These are phyloP conservation scores for Leptobrachium ailaonicum DNA, from an alignment of 2,113 vertebrate species.

Conservation along the genomic window DNA sequence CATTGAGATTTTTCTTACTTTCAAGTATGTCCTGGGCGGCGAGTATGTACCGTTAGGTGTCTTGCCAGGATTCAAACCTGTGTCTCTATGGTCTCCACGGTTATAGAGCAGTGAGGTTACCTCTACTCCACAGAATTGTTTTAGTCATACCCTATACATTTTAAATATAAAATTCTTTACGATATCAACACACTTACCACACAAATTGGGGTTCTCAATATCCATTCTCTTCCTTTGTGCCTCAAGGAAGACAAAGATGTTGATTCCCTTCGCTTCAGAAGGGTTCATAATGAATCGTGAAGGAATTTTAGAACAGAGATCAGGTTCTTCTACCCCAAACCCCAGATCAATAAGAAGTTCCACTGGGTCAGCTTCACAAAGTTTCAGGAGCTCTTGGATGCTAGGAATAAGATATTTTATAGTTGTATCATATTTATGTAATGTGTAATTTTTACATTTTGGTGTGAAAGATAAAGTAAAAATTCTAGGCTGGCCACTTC, in stretches of 20 bases:
- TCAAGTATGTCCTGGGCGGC: too few species aligned
- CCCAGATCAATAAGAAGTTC: slow-evolving; percentile 88
- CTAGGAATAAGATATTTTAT: slow-evolving; percentile 59
- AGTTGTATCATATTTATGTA: neutral
- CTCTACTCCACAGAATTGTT: too few species aligned
- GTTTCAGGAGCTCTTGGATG: slow-evolving; percentile 74
- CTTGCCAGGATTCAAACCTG: too few species aligned
- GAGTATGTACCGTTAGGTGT: too few species aligned
- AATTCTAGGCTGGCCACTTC: too few species aligned
- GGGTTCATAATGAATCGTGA: slow-evolving; percentile 76
- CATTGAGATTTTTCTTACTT: too few species aligned
- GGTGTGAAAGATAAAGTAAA: too few species aligned
- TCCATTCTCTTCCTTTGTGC: slow-evolving; percentile 80
- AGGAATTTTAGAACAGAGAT: slow-evolving; percentile 81
- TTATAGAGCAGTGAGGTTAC: too few species aligned
- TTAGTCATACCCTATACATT: too few species aligned
- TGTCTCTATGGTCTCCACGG: too few species aligned
- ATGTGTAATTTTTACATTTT: too few species aligned
- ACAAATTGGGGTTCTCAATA: slow-evolving; percentile 75
- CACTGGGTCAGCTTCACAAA: slow-evolving; percentile 83
- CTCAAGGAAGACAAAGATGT: slow-evolving; percentile 78
- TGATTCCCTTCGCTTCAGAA: slow-evolving; percentile 82
- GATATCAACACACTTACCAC: slow-evolving; percentile 66
- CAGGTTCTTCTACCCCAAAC: slow-evolving; percentile 84
- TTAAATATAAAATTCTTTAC: too few species aligned